Evolutionary conservation across 2,888 invertebrate genomes (phyloP).

Genomic region (Gymnoscelis rufifasciata): DNA sequence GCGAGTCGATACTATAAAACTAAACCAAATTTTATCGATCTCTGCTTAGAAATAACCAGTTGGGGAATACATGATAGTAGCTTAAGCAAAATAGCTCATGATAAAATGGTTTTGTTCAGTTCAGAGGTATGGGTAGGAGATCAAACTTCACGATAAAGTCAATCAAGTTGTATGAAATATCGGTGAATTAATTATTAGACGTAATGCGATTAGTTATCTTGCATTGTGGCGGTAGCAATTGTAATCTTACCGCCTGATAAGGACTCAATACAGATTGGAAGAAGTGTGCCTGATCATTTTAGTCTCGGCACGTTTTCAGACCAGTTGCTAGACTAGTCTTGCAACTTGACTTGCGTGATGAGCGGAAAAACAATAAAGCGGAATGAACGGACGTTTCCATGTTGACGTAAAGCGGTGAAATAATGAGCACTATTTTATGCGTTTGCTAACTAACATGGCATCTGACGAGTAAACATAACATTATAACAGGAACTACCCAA

Average conservation of each 20-base stretch:
- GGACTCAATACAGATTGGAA: too few species aligned
- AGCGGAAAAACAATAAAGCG: too few species aligned
- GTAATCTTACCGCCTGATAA: constrained; percentile 45
- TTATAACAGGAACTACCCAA: too few species aligned
- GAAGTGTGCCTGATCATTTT: too few species aligned
- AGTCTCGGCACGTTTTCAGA: too few species aligned
- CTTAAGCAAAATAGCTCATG: constrained; percentile 30
- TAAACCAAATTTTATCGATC: constrained; percentile 37
- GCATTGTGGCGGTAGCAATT: constrained; percentile 55
- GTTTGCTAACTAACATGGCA: too few species aligned
- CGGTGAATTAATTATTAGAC: constrained; percentile 66
- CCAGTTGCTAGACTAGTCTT: too few species aligned
- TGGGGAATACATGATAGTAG: not conserved
- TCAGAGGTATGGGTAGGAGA: constrained; percentile 38
- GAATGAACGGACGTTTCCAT: too few species aligned
- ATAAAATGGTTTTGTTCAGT: not conserved
- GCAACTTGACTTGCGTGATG: too few species aligned
- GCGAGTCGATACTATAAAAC: constrained; percentile 42
- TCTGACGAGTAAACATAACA: too few species aligned
- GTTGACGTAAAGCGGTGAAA: too few species aligned
- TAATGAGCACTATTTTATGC: too few species aligned
- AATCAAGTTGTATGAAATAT: constrained; percentile 62
- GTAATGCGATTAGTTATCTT: constrained; percentile 66
- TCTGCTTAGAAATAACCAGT: constrained; percentile 12
- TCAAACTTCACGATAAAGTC: constrained; percentile 60